A percentile compares a stretch with the other conserved stretches of the same genome.
These are phyloP conservation scores for Coptodon rendalli DNA, from an alignment of 2,113 vertebrate species.

Conservation along the genomic window DNA sequence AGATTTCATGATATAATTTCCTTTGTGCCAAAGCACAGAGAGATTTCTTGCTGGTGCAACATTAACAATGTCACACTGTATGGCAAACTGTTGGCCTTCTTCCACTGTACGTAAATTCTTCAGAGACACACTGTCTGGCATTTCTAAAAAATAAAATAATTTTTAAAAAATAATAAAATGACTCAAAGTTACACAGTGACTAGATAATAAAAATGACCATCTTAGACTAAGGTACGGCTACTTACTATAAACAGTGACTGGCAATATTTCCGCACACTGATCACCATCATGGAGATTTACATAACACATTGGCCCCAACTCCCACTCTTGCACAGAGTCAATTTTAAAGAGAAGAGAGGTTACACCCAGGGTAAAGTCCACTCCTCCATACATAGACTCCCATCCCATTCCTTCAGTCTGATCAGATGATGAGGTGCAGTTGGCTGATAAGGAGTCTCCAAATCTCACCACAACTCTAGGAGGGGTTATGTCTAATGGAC, in stretches of 20 bases:
- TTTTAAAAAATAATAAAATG: background rate
- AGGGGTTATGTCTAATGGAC: background rate
- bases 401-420: background rate
- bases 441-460: background rate
- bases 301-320: background rate
- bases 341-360: background rate
- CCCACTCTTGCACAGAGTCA: background rate
- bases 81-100: background rate
- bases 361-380: fast-evolving
- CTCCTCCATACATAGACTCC: fast-evolving
- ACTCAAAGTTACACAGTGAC: background rate
- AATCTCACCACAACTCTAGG: background rate
- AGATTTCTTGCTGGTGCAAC: slow-evolving; percentile 32
- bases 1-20: fast-evolving
- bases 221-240: background rate
- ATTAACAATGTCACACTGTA: too few species aligned
- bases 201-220: background rate
- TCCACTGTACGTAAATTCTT: background rate
- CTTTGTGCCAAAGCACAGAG: slow-evolving; percentile 22
- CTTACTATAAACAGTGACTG: slow-evolving; percentile 59
- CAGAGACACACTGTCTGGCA: slow-evolving; percentile 36
- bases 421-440: background rate
- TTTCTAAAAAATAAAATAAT: slow-evolving; percentile 37
- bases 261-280: fast-evolving
- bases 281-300: fast-evolving